These are phyloP conservation scores for Planiliza haematocheilus DNA, from an alignment of 2,113 vertebrate species.

Conservation along the genomic window DNA sequence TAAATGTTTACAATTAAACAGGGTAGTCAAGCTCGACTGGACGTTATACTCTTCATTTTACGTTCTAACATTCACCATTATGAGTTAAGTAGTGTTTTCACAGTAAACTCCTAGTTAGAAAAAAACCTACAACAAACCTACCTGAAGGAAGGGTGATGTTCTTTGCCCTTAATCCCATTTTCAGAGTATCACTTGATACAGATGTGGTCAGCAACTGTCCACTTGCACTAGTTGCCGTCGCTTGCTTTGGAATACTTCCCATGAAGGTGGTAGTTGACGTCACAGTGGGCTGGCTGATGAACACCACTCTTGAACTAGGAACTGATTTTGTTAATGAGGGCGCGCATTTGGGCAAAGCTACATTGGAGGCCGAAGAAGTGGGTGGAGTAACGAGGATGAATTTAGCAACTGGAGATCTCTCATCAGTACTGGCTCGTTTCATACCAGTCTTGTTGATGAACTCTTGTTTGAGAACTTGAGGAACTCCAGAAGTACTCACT, in stretches of 20 bases:
- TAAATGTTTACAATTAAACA: too few relatives aligned
- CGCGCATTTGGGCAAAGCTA: constrained; percentile 72
- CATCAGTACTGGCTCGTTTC: constrained; percentile 76
- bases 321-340: constrained; percentile 74
- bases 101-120: too few relatives aligned
- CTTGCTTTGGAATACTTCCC: constrained; percentile 66
- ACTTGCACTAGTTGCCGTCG: constrained; percentile 15
- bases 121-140: constrained; percentile 42
- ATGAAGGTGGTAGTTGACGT: constrained; percentile 54
- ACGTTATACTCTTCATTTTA: too few relatives aligned
- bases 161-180: constrained; percentile 84
- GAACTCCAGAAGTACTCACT: constrained; percentile 58
- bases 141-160: constrained; percentile 78
- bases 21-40: too few relatives aligned
- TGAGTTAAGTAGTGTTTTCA: too few relatives aligned
- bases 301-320: constrained; percentile 86
- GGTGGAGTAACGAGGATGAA: constrained; percentile 86
- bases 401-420: constrained; percentile 84
- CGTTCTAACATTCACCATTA: too few relatives aligned
- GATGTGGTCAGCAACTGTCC: constrained; percentile 60
- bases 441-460: constrained; percentile 50
- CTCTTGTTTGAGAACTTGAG: constrained; percentile 66
- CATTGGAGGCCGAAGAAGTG: constrained; percentile 78
- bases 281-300: constrained; percentile 83
- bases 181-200: constrained; percentile 87